Conservation (phyloP, 1,140 invertebrate genomes). For the Teleogryllus occipitalis region DNA sequence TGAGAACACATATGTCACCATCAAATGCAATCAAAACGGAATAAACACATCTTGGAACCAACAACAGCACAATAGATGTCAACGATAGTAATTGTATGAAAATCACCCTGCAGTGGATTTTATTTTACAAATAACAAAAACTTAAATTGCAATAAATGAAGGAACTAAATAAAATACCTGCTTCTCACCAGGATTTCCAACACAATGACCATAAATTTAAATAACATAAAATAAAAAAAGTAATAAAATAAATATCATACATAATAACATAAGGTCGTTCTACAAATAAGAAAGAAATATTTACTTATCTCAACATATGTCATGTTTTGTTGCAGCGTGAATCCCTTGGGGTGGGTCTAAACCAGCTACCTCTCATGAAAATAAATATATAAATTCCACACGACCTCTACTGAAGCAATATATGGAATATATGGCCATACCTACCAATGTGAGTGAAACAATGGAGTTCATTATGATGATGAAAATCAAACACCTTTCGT, state of each 20-base stretch:
- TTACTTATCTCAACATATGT: neutral
- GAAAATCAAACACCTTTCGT: slow-evolving; percentile 1
- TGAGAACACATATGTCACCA: slow-evolving; percentile 4
- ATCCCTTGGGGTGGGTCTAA: neutral
- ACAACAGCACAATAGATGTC: neutral
- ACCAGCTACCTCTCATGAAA: neutral
- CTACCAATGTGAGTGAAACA: slow-evolving; percentile 1
- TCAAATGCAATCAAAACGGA: neutral
- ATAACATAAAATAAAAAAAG: neutral
- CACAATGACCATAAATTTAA: no score
- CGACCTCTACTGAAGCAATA: neutral
- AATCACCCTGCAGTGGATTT: neutral
- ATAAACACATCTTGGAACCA: neutral
- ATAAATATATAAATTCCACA: neutral
- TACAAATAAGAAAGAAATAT: neutral
- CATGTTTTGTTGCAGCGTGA: neutral
- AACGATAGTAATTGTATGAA: neutral
- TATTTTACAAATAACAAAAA: no score
- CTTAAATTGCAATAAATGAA: no score
- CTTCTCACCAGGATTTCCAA: no score
- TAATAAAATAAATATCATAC: neutral
- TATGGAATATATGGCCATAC: neutral
- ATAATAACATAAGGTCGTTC: neutral
- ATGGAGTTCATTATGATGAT: neutral
- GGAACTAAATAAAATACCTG: no score